Evolutionary conservation across 2,797 vertebrate species (phyloP), one percentile per base, ranked within the genome.

Genomic region (Lophotriccus pileatus): DNA sequence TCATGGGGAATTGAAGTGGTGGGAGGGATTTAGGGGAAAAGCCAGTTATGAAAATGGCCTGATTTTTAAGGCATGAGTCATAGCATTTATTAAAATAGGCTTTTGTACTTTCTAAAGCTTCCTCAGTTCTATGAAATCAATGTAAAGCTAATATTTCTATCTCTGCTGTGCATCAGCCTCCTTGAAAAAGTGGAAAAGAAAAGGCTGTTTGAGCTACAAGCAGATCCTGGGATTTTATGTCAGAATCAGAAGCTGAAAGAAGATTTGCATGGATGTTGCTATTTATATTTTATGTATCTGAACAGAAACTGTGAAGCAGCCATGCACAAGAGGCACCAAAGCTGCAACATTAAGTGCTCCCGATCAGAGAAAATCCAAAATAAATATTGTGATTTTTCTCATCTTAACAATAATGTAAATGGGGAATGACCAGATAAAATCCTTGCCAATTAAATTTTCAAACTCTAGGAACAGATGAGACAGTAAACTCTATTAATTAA

Each of bases 1-100:
- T 87, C 89, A 52, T 4, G 3, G 76, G 72, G 55, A 87, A 81
- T 6, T 89, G 72, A 94, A 89, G 81, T 68, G 63, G 81, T 94
- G 64, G 90, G 93, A 95, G 86, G 87, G 80, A 89, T 90, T 11
- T 90, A 20, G 68, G 55, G 73, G 39, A 89, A 92, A 89, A 94
- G 73, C n/a, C 83, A 90, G 82, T 90, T 92, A 91, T 86, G 89
- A 95, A 96, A 78, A 94, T 86, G 67, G 75, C 89, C 89, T 84
- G 74, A 84, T 95, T 96, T 96, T 91, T 94, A 73, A 81, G 63
- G 72, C 72, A 85, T 95, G 93, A 96, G 89, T 95, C 94, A 97
- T 52, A 34, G 46, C 43, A 50, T 83, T 85, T 95, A 80, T 91
- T 93, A 91, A 96, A 94, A 93, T 76, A 88, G 76, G 79, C 63